These are phyloP conservation scores for Chaitophorus viminalis DNA, from an alignment of 2,888 invertebrate genomes.

Conservation along the genomic window DNA sequence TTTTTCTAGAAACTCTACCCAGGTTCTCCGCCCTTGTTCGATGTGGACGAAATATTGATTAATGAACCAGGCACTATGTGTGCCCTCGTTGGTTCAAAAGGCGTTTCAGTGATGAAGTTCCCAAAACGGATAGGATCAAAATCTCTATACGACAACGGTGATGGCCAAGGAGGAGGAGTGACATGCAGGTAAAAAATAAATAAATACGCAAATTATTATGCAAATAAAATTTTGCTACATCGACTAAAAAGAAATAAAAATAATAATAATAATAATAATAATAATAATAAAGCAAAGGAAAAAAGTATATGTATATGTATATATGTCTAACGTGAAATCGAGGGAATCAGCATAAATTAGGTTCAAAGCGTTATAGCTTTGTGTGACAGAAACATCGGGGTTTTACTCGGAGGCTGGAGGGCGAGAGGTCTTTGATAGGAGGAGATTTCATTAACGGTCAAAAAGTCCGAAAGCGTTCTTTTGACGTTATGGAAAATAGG, in stretches of 20 bases:
- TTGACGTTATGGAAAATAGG: slow-evolving; percentile 60
- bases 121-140: slow-evolving; percentile 77
- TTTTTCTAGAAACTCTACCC: slow-evolving; percentile 71
- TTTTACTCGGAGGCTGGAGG: slow-evolving; percentile 15
- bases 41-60: slow-evolving; percentile 75
- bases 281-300: slow-evolving; percentile 27
- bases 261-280: no score
- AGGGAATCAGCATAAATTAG: slow-evolving; percentile 55
- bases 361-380: slow-evolving; percentile 53
- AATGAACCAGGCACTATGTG: slow-evolving; percentile 76
- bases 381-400: slow-evolving; percentile 52
- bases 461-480: slow-evolving; percentile 58
- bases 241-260: slow-evolving; percentile 16
- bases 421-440: slow-evolving; percentile 44
- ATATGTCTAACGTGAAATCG: slow-evolving; percentile 36
- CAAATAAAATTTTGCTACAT: neutral
- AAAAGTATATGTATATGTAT: neutral
- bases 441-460: slow-evolving; percentile 58
- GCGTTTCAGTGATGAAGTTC: slow-evolving; percentile 77
- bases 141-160: slow-evolving; percentile 19
- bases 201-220: slow-evolving; percentile 23
- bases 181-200: slow-evolving; percentile 56
- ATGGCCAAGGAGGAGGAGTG: neutral
- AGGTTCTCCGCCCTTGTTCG: slow-evolving; percentile 76
- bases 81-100: slow-evolving; percentile 77